A percentile compares a stretch with the other conserved stretches of the same genome.
Evolutionary conservation across 2,797 vertebrate genomes (phyloP).

Genomic region (Glossophaga mutica): DNA sequence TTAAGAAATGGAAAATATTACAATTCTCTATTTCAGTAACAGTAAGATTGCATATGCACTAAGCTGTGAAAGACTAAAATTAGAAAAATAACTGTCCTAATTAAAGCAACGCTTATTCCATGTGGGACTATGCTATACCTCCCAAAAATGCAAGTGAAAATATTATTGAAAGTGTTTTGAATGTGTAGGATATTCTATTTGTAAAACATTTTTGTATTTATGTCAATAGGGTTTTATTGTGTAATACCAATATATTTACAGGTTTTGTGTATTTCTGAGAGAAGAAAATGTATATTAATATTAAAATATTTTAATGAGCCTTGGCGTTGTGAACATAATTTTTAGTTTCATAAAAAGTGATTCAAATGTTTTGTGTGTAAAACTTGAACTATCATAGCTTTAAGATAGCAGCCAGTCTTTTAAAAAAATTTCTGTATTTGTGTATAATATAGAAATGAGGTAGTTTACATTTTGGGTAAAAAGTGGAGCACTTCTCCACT

Average conservation of each 20-base stretch:
- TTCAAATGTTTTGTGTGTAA: conserved; percentile 32
- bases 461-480: conserved; percentile 23
- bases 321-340: conserved; percentile 39
- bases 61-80: conserved; percentile 54
- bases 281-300: conserved; percentile 45
- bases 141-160: conserved; percentile 9
- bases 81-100: conserved; percentile 31
- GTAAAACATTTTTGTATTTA: conserved; percentile 54
- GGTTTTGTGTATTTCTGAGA: conserved; percentile 29
- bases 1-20: conserved; percentile 24
- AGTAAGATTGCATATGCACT: conserved; percentile 21
- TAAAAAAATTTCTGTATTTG: not conserved
- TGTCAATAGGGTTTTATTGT: conserved; percentile 44
- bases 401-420: not conserved
- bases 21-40: not conserved
- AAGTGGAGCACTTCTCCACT: not conserved
- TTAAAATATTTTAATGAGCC: conserved; percentile 53
- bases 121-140: not conserved
- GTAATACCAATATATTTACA: conserved; percentile 26
- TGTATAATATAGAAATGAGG: not conserved
- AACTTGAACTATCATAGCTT: conserved; percentile 20
- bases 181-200: conserved; percentile 39
- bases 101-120: conserved; percentile 20
- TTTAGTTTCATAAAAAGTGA: conserved; percentile 46
- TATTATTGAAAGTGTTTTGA: conserved; percentile 30